These are phyloP conservation scores for Cepaea hortensis DNA, from an alignment of 2,888 invertebrate genomes.

Conservation along the genomic window DNA sequence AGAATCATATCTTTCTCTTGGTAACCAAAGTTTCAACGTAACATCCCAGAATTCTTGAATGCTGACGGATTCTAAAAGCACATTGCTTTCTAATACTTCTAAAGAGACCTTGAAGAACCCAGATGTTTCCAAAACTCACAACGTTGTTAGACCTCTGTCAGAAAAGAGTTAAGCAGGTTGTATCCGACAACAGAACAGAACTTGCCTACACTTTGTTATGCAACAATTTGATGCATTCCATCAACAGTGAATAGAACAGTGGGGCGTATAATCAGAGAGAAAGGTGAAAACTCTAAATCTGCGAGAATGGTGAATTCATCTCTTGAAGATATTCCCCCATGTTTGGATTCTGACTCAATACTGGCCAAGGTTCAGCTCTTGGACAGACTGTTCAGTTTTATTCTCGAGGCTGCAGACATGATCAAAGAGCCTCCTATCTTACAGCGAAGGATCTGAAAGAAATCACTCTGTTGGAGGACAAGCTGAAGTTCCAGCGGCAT, in stretches of 20 bases:
- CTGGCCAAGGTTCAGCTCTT: conserved; percentile 14
- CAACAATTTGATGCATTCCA: conserved; percentile 41
- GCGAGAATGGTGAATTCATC: not conserved
- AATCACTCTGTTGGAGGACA: conserved; percentile 37
- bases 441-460: conserved; percentile 58
- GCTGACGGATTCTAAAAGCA: not conserved
- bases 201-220: conserved; percentile 26
- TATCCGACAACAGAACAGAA: not conserved
- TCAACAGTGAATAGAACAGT: conserved; percentile 20
- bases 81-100: not conserved
- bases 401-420: conserved; percentile 17
- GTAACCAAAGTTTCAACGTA: not conserved
- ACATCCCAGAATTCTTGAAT: not conserved
- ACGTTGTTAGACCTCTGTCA: not conserved
- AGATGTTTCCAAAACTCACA: not conserved
- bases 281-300: not conserved
- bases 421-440: conserved; percentile 59
- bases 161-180: not conserved
- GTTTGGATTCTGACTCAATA: conserved; percentile 25
- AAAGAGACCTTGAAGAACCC: not conserved
- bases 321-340: not conserved
- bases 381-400: conserved; percentile 15
- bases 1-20: not conserved
- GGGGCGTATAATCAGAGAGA: not conserved
- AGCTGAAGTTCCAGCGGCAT: conserved; percentile 29